Evolutionary conservation across 2,113 vertebrate genomes (phyloP).

Genomic region (Otus sunia): DNA sequence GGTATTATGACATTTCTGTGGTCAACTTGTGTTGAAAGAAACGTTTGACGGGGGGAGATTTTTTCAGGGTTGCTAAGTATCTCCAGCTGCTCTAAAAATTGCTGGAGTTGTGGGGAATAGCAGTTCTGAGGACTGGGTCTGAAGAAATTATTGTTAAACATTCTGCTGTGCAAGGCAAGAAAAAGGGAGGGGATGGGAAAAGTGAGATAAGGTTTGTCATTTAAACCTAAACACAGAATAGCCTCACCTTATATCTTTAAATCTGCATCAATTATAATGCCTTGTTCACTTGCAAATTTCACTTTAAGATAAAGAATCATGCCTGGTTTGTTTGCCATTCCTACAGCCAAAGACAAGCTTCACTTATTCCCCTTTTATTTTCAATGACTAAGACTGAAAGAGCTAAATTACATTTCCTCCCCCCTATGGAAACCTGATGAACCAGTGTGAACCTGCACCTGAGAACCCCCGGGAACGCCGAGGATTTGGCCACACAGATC

Average conservation of each 20-base stretch:
- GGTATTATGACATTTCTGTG: background rate
- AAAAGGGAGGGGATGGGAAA: constrained; percentile 62
- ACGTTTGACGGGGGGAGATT: background rate
- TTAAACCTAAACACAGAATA: constrained; percentile 11
- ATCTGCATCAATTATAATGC: constrained; percentile 54
- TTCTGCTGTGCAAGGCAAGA: constrained; percentile 17
- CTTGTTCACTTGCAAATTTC: constrained; percentile 62
- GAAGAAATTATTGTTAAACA: background rate
- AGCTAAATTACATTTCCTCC: constrained; percentile 59
- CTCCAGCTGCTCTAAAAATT: background rate
- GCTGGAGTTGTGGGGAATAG: background rate
- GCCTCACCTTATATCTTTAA: constrained; percentile 52
- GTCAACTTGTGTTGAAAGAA: background rate
- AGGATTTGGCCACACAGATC: constrained; percentile 51
- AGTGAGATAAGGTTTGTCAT: constrained; percentile 54
- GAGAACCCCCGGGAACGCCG: background rate
- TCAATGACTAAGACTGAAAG: constrained; percentile 52
- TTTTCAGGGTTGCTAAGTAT: background rate
- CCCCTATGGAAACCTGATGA: constrained; percentile 45
- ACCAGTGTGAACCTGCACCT: constrained; percentile 61
- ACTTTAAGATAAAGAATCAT: constrained; percentile 52
- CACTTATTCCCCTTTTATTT: constrained; percentile 46
- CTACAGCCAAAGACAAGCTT: constrained; percentile 44
- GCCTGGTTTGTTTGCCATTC: constrained; percentile 50
- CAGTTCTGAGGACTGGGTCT: background rate